Evolutionary conservation across 2,888 invertebrate species (phyloP), one percentile per base, ranked within the genome.

Genomic region (Rugalucina vietnamica): DNA sequence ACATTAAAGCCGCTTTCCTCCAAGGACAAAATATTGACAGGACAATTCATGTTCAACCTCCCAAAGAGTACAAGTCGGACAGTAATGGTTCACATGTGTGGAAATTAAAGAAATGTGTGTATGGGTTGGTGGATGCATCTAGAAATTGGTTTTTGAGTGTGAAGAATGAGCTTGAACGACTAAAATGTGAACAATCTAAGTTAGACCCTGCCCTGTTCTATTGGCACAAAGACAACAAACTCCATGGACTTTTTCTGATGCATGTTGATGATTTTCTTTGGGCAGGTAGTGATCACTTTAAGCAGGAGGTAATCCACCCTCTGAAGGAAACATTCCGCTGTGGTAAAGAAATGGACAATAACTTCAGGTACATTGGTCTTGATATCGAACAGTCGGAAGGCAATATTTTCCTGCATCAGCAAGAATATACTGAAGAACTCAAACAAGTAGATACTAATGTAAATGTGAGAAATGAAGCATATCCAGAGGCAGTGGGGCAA

Each of bases 241-340:
- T 84, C 14, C 37, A 75, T 57, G 86, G 86, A 27, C 65, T 88
- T 12, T 74, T 88, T 34, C 39, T 81, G 21, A 57, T 78, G 65
- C 88, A 88, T 81, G 81, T 88, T 12, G 86, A 88, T 79, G 81
- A 89, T 70, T 86, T 85, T 72, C 69, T 88, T 0, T 84, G 84
- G 84, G 81, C 78, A 49, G 86, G 88, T 27, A 60, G 54, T 50
- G 37, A 24, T 29, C 24, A 65, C 4, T 87, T 87, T 72, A 72
- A 84, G 43, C 18, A 78, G 18, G 72, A 65, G 0, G 84, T 87
- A 2, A 79, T 87, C 24, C 21, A 43, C 29, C 37, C 76, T 18
- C 43, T 89, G 18, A 76, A 73, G 36, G 34, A 34, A 27, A 79
- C 54, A 57, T 85, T 87, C 75, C 57, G 34, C 8, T 75, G 72